Percentiles rank a stretch among this genome's conserved stretches.
phyloP scores from a whole-genome alignment of 1,140 invertebrate genomes.

The Centruroides sculpturatus region DNA sequence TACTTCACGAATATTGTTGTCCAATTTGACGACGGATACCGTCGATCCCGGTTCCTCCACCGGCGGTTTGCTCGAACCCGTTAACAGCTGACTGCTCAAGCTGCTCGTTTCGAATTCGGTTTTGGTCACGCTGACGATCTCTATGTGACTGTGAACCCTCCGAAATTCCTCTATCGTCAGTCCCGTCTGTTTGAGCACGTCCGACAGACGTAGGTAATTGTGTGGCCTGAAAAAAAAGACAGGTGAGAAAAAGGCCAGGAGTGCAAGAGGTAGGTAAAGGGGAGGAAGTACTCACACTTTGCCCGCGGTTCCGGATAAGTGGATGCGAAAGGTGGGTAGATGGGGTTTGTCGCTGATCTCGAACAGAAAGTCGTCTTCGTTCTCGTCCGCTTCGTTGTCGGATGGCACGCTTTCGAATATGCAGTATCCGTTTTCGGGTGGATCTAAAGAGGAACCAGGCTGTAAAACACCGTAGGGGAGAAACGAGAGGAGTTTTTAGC shows the following conservation, averaged over 20 bases:
- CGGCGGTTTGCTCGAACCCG: neutral
- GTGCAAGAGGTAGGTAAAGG: no score
- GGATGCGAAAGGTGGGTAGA: constrained; percentile 55
- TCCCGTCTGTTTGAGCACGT: constrained; percentile 1
- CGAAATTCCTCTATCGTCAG: constrained; percentile 1
- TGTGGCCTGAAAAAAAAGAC: neutral
- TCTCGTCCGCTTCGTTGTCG: constrained; percentile 19
- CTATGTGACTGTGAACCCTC: neutral
- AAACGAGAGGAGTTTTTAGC: neutral
- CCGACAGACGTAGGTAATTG: neutral
- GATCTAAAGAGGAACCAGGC: neutral
- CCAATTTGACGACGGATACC: neutral
- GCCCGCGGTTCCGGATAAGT: neutral
- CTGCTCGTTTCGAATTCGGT: neutral
- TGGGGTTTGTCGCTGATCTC: constrained; percentile 58
- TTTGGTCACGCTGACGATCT: neutral
- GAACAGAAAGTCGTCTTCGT: constrained; percentile 44
- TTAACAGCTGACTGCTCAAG: neutral
- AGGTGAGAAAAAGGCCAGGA: neutral
- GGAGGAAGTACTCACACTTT: neutral
- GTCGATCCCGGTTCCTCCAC: neutral
- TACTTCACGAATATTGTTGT: constrained; percentile 2
- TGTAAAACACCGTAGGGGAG: neutral
- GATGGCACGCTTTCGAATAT: constrained; percentile 46
- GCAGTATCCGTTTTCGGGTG: constrained; percentile 48